Evolutionary conservation across 2,797 vertebrate genomes (phyloP), one percentile per base, ranked within the genome.

Genomic region (Heteromormyrus szaboi): DNA sequence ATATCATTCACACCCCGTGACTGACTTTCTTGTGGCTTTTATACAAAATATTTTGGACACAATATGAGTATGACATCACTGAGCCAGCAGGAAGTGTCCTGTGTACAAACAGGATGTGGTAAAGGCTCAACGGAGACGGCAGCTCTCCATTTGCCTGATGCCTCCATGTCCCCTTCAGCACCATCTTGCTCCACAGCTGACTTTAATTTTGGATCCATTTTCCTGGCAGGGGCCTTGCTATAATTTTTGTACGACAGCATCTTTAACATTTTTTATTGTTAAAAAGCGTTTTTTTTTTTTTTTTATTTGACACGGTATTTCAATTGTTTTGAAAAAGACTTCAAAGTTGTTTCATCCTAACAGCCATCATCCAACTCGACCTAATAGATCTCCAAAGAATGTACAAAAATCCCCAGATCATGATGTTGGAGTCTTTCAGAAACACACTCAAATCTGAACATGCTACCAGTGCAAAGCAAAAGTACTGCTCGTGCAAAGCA

Each of bases 91-190:
- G 25, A 48, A 89, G 46, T 33, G 46, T 19, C 17, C 4, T 62
- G 41, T 87, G 19, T 83, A 48, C 46, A 83, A 37, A 87, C 25
- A 87, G 68, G 89, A 87, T 59, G 85, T 83, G n/a, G 6, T 83
- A 51, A 89, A 81, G 65, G 22, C 50, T 29, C 1, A 12, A 33
- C 14, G n/a, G 19, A 62, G 85, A 87, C 51, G 0, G 4, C 29
- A 17, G 33, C 65, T 37, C 12, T 12, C 65, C 65, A 17, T 37
- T 33, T 17, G 65, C 65, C 29, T 37, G 59, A 65, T 29, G 9
- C 19, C 53, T 81, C 76, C 41, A 46, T 44, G 41, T 81, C 37
- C 41, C 41, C 37, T 46, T 81, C 7, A 22, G 29, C 14, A 46
- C 5, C 76, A 81, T 46, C 76, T 81, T 22, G 6, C 19, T n/a